Conservation (phyloP, 2,797 vertebrate species). For the Philypnodon macrostomus region DNA sequence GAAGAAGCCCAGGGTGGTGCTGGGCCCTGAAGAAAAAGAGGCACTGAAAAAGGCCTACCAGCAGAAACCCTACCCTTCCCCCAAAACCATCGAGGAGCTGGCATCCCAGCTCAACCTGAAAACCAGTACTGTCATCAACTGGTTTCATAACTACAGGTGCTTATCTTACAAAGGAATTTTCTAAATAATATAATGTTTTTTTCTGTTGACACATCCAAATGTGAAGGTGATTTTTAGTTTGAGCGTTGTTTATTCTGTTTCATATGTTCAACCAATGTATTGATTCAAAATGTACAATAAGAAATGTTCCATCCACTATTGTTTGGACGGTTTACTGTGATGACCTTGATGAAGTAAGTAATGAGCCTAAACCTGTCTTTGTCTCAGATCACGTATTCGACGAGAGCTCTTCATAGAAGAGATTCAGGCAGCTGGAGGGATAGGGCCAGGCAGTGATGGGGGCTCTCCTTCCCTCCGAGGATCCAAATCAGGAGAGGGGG, state of each 20-base stretch:
- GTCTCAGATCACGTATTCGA: constrained; percentile 91
- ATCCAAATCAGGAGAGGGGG: constrained; percentile 88
- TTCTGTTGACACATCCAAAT: too few species aligned
- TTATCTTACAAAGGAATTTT: too few species aligned
- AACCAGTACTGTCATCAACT: constrained; percentile 99
- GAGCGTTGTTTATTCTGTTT: too few species aligned
- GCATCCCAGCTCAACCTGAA: constrained; percentile 98
- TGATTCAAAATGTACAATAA: background rate
- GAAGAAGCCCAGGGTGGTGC: constrained; percentile 94
- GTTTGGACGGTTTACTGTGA: background rate
- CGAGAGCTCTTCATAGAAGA: constrained; percentile 98
- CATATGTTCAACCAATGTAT: too few species aligned
- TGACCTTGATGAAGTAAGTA: constrained; percentile 1
- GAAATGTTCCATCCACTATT: too few species aligned
- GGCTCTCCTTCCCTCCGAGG: constrained; percentile 89
- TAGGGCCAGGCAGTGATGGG: constrained; percentile 84
- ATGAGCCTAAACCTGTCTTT: constrained; percentile 33
- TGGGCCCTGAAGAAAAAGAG: constrained; percentile 94
- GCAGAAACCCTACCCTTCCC: constrained; percentile 99
- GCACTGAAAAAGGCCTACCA: constrained; percentile 95
- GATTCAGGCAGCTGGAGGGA: constrained; percentile 91
- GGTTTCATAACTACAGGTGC: constrained; percentile 99
- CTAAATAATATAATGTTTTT: too few species aligned
- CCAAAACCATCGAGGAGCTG: constrained; percentile 98
- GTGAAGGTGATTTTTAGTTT: too few species aligned